phyloP scores from a whole-genome alignment of 1,140 invertebrate species.

The Drosophila lacteicornis region DNA sequence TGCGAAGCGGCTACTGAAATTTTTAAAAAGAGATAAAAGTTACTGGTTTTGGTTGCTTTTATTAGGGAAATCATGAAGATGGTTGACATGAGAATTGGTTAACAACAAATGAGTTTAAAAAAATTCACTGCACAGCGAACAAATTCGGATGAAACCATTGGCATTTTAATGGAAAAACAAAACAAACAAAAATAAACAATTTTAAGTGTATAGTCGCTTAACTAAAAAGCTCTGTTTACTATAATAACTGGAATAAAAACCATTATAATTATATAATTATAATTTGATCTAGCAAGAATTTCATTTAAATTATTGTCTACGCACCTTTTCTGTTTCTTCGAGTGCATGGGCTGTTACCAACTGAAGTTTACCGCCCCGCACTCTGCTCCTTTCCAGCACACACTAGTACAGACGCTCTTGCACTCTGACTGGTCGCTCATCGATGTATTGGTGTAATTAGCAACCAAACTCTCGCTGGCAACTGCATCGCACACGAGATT shows the following conservation, averaged over 20 bases:
- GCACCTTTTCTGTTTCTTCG: neutral
- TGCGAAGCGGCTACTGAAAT: conserved; percentile 57
- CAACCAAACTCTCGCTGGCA: conserved; percentile 42
- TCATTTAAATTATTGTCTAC: too few relatives aligned
- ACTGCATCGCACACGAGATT: conserved; percentile 40
- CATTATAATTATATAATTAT: too few relatives aligned
- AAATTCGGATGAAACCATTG: neutral
- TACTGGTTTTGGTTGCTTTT: conserved; percentile 23
- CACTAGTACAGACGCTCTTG: conserved; percentile 10
- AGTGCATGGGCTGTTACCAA: conserved; percentile 32
- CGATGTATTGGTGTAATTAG: conserved; percentile 39
- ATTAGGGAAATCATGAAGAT: conserved; percentile 20
- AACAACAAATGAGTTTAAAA: conserved; percentile 15
- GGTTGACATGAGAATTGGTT: conserved; percentile 22
- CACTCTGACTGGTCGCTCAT: conserved; percentile 25
- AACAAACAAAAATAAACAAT: too few relatives aligned
- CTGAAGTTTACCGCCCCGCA: conserved; percentile 22
- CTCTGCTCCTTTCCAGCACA: neutral
- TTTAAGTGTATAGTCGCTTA: too few relatives aligned
- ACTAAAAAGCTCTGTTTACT: too few relatives aligned
- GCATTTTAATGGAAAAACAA: too few relatives aligned
- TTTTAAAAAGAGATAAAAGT: conserved; percentile 13
- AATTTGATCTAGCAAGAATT: too few relatives aligned
- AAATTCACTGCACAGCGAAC: neutral
- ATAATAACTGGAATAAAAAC: too few relatives aligned